Evolutionary conservation across 2,888 invertebrate species (phyloP).

Genomic region (Apoda limacodes): DNA sequence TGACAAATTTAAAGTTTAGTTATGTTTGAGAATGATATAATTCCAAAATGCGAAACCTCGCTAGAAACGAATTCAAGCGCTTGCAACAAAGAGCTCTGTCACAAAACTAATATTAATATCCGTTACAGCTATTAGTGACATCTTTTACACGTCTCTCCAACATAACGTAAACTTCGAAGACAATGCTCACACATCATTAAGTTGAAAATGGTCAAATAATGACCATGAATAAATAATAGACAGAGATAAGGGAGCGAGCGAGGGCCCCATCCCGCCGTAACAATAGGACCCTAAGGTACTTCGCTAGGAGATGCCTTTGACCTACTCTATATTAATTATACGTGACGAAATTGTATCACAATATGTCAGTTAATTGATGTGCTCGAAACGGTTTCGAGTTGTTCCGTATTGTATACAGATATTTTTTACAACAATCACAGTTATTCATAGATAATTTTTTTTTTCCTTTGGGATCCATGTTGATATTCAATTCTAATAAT

Average conservation of each 20-base stretch:
- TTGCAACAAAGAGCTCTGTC: slow-evolving; percentile 23
- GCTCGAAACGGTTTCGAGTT: slow-evolving; percentile 6
- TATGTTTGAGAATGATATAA: no score
- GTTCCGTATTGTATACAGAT: not conserved
- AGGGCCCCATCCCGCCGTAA: slow-evolving; percentile 41
- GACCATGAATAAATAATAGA: slow-evolving; percentile 67
- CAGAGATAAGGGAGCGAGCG: slow-evolving; percentile 41
- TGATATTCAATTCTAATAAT: no score
- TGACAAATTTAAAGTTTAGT: no score
- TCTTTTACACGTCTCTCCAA: slow-evolving; percentile 58
- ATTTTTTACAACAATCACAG: no score
- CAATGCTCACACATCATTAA: slow-evolving; percentile 63
- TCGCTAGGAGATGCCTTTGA: slow-evolving; percentile 41
- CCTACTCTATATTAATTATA: slow-evolving; percentile 53
- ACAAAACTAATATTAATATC: slow-evolving; percentile 38
- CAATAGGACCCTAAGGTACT: slow-evolving; percentile 47
- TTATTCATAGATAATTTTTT: no score
- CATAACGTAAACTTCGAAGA: slow-evolving; percentile 51
- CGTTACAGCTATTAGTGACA: slow-evolving; percentile 53
- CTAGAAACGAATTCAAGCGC: no score
- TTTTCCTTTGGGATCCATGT: no score
- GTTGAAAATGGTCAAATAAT: slow-evolving; percentile 67
- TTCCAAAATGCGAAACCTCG: no score
- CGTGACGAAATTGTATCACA: slow-evolving; percentile 60
- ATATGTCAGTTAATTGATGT: slow-evolving; percentile 44